Evolutionary conservation across 2,888 invertebrate species (phyloP), one percentile per base, ranked within the genome.

Genomic region (Caradrina clavipalpis): DNA sequence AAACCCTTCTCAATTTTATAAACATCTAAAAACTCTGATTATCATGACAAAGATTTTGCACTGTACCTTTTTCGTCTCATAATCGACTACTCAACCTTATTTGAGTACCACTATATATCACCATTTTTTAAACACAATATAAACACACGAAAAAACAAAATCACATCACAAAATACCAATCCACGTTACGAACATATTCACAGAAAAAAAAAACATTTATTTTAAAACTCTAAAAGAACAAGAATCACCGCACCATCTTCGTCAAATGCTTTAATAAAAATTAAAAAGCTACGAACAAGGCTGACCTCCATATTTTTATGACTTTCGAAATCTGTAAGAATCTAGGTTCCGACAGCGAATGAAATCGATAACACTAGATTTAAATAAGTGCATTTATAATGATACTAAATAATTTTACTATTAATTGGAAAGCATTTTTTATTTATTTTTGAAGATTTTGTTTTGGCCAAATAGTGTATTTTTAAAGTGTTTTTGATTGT

Each of bases 271-370:
- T 69, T 45, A 61, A 26, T 61, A 42, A 55, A 68, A 10, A 59
- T 21, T 59, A 56, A 68, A 78, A 64, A 58, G 59, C n/a, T 45
- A 26, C 50, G n/a, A 74, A n/a, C 19, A 4, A 42, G 17, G 31
- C 19, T 80, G 77, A 78, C 77, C 77, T 78, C 71, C 66, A 81
- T 78, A 59, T 49, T 57, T 39, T 39, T 17, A 13, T 47, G 19
- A 78, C 77, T 78, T 78, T 78, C 77, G 81, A 78, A 81, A 76
- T 76, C 47, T 31, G 10, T 31, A 31, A 2, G 45, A 45, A 80
- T 65, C 70, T 69, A 47, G 64, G 56, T 57, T 53, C 42, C 19
- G 3, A n/a, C 31, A 11, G 51, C 53, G 42, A 56, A 21, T 31
- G 65, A 45, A 64, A 57, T 54, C 53, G 21, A 63, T 35, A 50